Base-by-base conservation (phyloP, 2,113 vertebrate genomes). In the Mobula hypostoma region DNA sequence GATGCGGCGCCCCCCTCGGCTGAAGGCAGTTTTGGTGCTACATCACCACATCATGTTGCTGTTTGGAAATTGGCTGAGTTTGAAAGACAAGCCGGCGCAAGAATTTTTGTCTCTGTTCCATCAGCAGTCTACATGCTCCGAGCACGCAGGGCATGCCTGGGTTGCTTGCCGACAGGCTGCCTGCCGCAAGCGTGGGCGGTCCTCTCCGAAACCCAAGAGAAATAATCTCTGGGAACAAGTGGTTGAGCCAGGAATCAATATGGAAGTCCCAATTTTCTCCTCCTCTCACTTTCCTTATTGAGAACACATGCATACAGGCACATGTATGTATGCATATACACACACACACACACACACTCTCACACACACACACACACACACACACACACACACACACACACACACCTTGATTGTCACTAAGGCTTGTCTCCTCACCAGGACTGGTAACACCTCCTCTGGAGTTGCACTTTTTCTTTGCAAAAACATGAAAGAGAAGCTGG, bases 11-110 rank as follows among this genome's bases (percentile, higher is more conserved):
- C 21, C 36, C 36, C 95, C 88, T 94, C 95, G 95, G 94, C 56
- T 95, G 61, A 94, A 8, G 95, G 94, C 94, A 95, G 94, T 96
- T 95, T 94, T 96, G 95, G 96, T 96, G 97, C 97, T 96, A 96
- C 92, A 91, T 78, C 0, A 7, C 95, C 95, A 95, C 95, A 95
- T 95, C 95, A 92, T 61, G 15, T 95, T 56, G 91, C 91, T 74
- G 6, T 74, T 11, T 74, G 48, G 68, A 17, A 56, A 12, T 36
- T 15, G 14, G 61, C 61, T 68, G 61, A 61, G 58, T 90, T 56
- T 1, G 9, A 74, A 48, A 90, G 70, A 93, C 70, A 76, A 93
- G 91, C 91, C 68, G 72, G 32, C 32, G 0, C 70, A 29, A 4
- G 91, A 29, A 8, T 74, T 48, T 19, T 74, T 70, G 91, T 72